These are phyloP conservation scores for Polydrusus cervinus DNA, from an alignment of 2,888 invertebrate species.

Conservation along the genomic window DNA sequence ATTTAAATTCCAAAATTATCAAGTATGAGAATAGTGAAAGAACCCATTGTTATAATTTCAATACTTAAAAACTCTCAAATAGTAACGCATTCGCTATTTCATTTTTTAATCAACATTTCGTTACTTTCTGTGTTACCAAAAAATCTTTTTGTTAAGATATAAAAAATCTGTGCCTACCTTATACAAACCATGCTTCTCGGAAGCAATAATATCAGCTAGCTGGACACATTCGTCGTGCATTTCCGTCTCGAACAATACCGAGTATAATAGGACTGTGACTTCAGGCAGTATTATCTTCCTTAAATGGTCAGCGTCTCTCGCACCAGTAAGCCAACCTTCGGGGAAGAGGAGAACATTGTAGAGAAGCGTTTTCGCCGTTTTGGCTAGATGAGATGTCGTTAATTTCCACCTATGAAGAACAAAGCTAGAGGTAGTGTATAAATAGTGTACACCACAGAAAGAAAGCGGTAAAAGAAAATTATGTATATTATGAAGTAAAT, in stretches of 20 bases:
- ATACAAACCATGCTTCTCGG: constrained; percentile 86
- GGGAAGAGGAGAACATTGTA: constrained; percentile 93
- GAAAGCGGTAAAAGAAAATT: no score
- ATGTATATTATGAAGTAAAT: no score
- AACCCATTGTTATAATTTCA: no score
- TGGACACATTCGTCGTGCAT: constrained; percentile 86
- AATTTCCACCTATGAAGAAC: constrained; percentile 71
- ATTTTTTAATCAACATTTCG: no score
- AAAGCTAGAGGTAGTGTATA: constrained; percentile 17
- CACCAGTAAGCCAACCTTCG: constrained; percentile 91
- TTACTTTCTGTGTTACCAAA: no score
- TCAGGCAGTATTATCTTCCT: constrained; percentile 90
- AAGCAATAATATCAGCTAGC: constrained; percentile 85
- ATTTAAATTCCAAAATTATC: no score
- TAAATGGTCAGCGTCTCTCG: constrained; percentile 75
- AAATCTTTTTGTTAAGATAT: no score
- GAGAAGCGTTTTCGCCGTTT: constrained; percentile 84
- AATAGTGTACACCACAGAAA: no score
- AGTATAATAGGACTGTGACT: constrained; percentile 83
- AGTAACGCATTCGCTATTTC: no score
- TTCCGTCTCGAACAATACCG: constrained; percentile 84
- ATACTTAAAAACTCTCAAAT: no score
- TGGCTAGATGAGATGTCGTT: constrained; percentile 68
- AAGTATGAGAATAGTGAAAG: no score
- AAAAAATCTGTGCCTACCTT: constrained; percentile 74